Conservation (phyloP, 2,888 invertebrate genomes). For the Lasioglossum villosulum region DNA sequence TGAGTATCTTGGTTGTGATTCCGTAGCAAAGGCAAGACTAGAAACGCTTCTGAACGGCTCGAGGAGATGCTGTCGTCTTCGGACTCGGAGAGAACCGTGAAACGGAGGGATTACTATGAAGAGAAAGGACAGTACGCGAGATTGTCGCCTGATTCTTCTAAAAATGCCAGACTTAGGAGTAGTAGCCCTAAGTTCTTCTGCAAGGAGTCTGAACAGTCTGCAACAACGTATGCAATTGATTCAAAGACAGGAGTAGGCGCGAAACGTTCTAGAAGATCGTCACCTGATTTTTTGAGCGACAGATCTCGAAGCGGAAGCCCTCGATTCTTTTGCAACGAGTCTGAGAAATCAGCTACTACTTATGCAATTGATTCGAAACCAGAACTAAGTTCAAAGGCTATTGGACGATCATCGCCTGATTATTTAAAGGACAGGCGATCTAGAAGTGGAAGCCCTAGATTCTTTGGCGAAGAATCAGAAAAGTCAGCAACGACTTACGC, state of each 20-base stretch:
- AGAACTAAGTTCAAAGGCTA: not conserved
- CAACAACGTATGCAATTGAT: slow-evolving; percentile 8
- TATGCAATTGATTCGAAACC: slow-evolving; percentile 21
- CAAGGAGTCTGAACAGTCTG: slow-evolving; percentile 22
- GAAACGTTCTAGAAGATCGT: not conserved
- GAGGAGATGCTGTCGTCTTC: slow-evolving; percentile 1
- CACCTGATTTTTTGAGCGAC: not conserved
- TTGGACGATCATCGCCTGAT: not conserved
- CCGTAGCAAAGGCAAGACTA: slow-evolving; percentile 39
- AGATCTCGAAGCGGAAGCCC: slow-evolving; percentile 5
- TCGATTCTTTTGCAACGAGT: not conserved
- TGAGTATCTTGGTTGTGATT: slow-evolving; percentile 46
- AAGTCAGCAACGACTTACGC: slow-evolving; percentile 25
- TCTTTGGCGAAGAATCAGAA: slow-evolving; percentile 23
- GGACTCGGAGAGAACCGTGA: slow-evolving; percentile 19
- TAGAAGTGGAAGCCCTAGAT: slow-evolving; percentile 20
- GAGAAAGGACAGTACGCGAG: not conserved
- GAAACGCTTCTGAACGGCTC: not conserved
- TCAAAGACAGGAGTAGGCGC: not conserved
- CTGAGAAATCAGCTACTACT: not conserved
- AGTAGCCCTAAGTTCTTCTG: slow-evolving; percentile 24
- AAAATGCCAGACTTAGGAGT: not conserved
- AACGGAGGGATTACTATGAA: not conserved
- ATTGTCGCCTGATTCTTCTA: not conserved
- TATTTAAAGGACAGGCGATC: not conserved